Evolutionary conservation across 1,140 invertebrate genomes (phyloP).

Genomic region (Macrobrachium rosenbergii): DNA sequence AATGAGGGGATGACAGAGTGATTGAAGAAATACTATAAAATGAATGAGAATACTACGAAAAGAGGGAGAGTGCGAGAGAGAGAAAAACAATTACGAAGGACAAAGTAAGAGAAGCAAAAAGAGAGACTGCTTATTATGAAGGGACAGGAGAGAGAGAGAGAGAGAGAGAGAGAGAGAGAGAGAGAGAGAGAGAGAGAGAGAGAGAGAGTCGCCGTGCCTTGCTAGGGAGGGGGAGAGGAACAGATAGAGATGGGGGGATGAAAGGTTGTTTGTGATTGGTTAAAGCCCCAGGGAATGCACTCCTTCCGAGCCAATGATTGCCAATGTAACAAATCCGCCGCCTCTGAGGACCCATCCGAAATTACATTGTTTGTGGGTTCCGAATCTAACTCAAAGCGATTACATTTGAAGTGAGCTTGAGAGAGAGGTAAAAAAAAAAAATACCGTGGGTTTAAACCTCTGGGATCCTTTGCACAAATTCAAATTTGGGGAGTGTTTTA

Average conservation of each 20-base stretch:
- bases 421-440: conserved; percentile 7
- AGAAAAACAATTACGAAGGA: not conserved
- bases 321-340: conserved; percentile 64
- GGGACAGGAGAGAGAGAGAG: not conserved
- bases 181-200: conserved; percentile 28
- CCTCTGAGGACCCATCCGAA: conserved; percentile 55
- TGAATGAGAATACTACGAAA: not conserved
- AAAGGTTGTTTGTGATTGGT: conserved; percentile 65
- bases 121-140: not conserved
- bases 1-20: no score
- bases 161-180: conserved; percentile 25
- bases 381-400: conserved; percentile 39
- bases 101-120: not conserved
- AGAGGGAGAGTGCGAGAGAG: not conserved
- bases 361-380: conserved; percentile 63
- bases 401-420: conserved; percentile 41
- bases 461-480: conserved; percentile 11
- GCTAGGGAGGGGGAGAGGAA: not conserved
- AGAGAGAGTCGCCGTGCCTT: not conserved
- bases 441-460: not conserved
- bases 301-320: conserved; percentile 65
- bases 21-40: no score
- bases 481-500: conserved; percentile 19
- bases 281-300: conserved; percentile 54
- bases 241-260: conserved; percentile 37